Conservation (phyloP, 2,113 vertebrate species). For the Apaloderma vittatum region DNA sequence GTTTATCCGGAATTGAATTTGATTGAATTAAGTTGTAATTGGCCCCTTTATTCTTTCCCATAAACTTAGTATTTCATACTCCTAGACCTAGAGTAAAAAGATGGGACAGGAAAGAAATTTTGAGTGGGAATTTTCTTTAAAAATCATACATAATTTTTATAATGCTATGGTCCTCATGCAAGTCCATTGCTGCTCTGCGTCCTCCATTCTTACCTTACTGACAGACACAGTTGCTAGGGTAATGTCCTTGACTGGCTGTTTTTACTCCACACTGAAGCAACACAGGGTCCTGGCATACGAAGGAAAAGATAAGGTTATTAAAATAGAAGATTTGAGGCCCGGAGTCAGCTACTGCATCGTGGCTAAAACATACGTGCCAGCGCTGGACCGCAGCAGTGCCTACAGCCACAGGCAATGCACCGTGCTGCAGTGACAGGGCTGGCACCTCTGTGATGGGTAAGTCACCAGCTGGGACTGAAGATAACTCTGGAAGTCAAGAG, state of each 20-base stretch:
- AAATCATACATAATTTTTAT: not conserved
- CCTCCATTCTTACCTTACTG: not conserved
- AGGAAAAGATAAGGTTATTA: slow-evolving; percentile 58
- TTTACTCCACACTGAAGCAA: slow-evolving; percentile 40
- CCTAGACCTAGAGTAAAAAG: not conserved
- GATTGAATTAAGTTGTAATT: not conserved
- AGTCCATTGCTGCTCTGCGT: not conserved
- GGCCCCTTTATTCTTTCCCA: not conserved
- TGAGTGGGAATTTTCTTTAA: not conserved
- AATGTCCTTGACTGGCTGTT: not conserved
- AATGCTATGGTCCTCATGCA: not conserved
- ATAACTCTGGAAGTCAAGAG: not conserved
- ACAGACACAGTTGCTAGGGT: not conserved
- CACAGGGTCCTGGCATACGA: slow-evolving; percentile 64
- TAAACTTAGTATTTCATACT: not conserved
- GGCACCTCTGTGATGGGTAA: not conserved
- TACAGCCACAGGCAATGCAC: slow-evolving; percentile 64
- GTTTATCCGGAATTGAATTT: not conserved
- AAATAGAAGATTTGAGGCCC: slow-evolving; percentile 49
- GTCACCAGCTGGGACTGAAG: not conserved
- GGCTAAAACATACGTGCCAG: slow-evolving; percentile 31
- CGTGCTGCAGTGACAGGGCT: not conserved
- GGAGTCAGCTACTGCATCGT: slow-evolving; percentile 54
- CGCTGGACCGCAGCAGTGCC: slow-evolving; percentile 61
- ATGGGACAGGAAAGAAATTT: not conserved